Evolutionary conservation across 2,797 vertebrate species (phyloP).

Genomic region (Botia almorhae): DNA sequence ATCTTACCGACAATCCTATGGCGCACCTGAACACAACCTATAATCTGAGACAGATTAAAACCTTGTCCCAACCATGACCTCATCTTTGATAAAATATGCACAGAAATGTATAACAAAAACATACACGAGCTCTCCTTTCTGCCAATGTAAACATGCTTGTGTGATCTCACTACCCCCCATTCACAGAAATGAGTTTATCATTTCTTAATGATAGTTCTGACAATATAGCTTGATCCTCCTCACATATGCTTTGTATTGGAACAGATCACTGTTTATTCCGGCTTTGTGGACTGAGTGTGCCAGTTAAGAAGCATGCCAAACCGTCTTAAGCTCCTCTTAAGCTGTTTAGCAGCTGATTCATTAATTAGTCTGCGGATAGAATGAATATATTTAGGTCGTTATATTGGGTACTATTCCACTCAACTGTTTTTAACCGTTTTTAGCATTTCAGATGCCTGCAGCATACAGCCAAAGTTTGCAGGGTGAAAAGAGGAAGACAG

Average conservation of each 20-base stretch:
- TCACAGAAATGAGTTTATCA: not conserved
- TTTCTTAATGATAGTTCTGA: not conserved
- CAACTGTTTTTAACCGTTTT: slow-evolving; percentile 15
- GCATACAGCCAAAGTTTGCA: slow-evolving; percentile 12
- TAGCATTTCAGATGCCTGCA: slow-evolving; percentile 14
- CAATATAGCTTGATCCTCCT: not conserved
- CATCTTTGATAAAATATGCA: slow-evolving; percentile 15
- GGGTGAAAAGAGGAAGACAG: slow-evolving; percentile 16
- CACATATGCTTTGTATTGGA: slow-evolving; percentile 1
- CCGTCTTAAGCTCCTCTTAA: slow-evolving; percentile 17
- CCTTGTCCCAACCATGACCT: slow-evolving; percentile 10
- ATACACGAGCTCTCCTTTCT: not conserved
- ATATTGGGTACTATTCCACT: not conserved
- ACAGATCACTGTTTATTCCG: not conserved
- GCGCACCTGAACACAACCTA: not conserved
- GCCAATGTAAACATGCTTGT: not conserved
- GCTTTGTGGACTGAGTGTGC: not conserved
- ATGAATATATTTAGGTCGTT: slow-evolving; percentile 27
- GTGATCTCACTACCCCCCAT: slow-evolving; percentile 8
- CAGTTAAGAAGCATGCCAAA: slow-evolving; percentile 14
- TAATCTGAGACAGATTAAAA: slow-evolving; percentile 36
- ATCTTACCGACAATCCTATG: not conserved
- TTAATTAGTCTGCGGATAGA: slow-evolving; percentile 27
- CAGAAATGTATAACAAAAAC: not conserved
- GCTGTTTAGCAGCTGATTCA: slow-evolving; percentile 32